These are phyloP conservation scores for Moxostoma hubbsi DNA, from an alignment of 2,797 vertebrate genomes.

Conservation along the genomic window DNA sequence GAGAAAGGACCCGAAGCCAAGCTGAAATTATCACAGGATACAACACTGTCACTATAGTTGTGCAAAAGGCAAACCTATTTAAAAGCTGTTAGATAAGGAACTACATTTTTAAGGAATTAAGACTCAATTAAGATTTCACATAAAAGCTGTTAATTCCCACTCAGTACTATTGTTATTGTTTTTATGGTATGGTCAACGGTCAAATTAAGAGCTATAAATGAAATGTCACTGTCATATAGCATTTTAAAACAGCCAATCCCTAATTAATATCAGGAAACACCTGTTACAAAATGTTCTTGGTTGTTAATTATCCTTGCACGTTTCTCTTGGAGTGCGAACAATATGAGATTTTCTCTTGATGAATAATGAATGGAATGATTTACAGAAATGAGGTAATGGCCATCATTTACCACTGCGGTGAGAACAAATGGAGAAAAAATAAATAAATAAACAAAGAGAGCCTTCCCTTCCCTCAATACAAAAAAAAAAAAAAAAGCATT, in stretches of 20 bases:
- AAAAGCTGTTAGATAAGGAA: neutral
- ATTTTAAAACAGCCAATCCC: conserved; percentile 29
- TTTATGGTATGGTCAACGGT: neutral
- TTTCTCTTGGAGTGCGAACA: conserved; percentile 7
- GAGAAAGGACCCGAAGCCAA: conserved; percentile 97
- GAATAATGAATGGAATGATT: conserved; percentile 72
- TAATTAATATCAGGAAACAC: conserved; percentile 19
- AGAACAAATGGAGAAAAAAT: conserved; percentile 16
- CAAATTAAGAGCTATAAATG: conserved; percentile 13
- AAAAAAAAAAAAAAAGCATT: conserved; percentile 5
- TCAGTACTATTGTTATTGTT: neutral
- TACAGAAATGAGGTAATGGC: conserved; percentile 30
- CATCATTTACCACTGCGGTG: neutral
- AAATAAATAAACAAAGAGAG: neutral
- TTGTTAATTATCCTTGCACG: neutral
- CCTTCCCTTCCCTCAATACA: neutral
- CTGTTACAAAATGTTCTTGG: conserved; percentile 15
- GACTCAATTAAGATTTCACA: neutral
- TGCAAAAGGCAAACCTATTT: conserved; percentile 8
- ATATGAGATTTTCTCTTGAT: conserved; percentile 60
- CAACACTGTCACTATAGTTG: conserved; percentile 40
- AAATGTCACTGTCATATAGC: conserved; percentile 6
- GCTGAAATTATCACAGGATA: conserved; percentile 77
- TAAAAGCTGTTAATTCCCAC: neutral
- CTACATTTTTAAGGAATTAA: neutral